Percentiles rank a stretch among this genome's conserved stretches.
These are phyloP conservation scores for Takifugu ocellatus DNA, from an alignment of 2,797 vertebrate genomes.

Conservation along the genomic window DNA sequence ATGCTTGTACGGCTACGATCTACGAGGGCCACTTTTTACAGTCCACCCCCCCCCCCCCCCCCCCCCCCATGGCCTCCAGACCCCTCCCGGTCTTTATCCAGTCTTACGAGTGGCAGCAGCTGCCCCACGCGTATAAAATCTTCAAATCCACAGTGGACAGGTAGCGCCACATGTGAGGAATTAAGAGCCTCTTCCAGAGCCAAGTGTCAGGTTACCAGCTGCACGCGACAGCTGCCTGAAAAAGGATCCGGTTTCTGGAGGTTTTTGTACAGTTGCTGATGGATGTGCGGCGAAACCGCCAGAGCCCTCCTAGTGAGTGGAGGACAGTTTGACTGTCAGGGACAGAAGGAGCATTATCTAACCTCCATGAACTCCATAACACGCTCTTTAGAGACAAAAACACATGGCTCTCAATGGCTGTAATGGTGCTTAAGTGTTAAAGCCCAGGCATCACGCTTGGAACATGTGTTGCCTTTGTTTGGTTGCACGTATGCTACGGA, in stretches of 20 bases:
- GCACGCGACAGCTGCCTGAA: conserved; percentile 79
- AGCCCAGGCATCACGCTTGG: neutral
- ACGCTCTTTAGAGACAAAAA: conserved; percentile 7
- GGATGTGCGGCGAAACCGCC: conserved; percentile 61
- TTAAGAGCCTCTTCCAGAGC: conserved; percentile 60
- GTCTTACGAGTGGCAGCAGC: conserved; percentile 64
- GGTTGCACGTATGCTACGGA: neutral
- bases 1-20: conserved; percentile 20
- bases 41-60: conserved; percentile 1
- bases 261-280: conserved; percentile 74
- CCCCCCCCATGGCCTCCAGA: neutral
- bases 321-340: conserved; percentile 66
- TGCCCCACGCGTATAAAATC: conserved; percentile 71
- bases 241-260: conserved; percentile 71
- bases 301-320: conserved; percentile 43
- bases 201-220: conserved; percentile 71
- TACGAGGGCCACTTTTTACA: conserved; percentile 36
- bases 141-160: conserved; percentile 75
- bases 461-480: no score
- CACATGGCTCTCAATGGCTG: neutral
- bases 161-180: conserved; percentile 79
- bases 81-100: conserved; percentile 18
- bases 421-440: conserved; percentile 9
- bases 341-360: conserved; percentile 65
- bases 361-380: conserved; percentile 46